Percentiles rank a stretch among this genome's conserved stretches.
These are phyloP conservation scores for Melitaea athalia DNA, from an alignment of 2,888 invertebrate genomes.

Conservation along the genomic window DNA sequence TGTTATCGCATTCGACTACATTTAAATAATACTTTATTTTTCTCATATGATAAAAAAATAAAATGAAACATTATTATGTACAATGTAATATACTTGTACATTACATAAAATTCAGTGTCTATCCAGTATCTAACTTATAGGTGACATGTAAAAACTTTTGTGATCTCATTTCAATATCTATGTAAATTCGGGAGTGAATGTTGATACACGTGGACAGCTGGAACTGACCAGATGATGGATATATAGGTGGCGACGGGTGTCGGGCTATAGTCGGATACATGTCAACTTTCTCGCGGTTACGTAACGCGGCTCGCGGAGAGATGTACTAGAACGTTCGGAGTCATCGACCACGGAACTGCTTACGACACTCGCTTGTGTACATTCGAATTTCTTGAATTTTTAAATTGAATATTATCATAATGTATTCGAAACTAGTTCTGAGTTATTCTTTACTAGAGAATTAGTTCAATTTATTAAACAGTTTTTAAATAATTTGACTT, in stretches of 20 bases:
- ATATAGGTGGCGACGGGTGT: constrained; percentile 20
- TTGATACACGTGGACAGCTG: constrained; percentile 28
- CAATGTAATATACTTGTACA: neutral
- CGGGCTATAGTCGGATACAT: constrained; percentile 54
- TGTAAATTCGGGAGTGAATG: neutral
- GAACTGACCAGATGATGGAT: constrained; percentile 13
- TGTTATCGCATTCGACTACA: constrained; percentile 17
- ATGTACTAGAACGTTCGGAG: constrained; percentile 80
- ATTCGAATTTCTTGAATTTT: constrained; percentile 32
- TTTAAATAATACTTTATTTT: neutral
- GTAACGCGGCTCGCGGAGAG: constrained; percentile 65
- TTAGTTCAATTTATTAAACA: neutral
- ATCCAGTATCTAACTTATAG: too few relatives aligned
- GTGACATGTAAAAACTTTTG: neutral
- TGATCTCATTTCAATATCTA: neutral
- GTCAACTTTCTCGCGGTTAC: constrained; percentile 81
- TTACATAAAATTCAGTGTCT: too few relatives aligned
- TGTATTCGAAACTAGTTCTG: neutral
- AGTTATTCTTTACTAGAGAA: neutral
- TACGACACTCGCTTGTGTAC: constrained; percentile 69
- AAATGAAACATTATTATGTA: too few relatives aligned
- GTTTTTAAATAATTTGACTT: neutral
- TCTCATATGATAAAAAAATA: neutral
- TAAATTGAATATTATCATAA: constrained; percentile 10
- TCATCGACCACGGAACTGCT: constrained; percentile 79